A percentile compares a stretch with the other conserved stretches of the same genome.
phyloP scores from a whole-genome alignment of 2,888 invertebrate genomes.

The Hirtodrosophila confusa region DNA sequence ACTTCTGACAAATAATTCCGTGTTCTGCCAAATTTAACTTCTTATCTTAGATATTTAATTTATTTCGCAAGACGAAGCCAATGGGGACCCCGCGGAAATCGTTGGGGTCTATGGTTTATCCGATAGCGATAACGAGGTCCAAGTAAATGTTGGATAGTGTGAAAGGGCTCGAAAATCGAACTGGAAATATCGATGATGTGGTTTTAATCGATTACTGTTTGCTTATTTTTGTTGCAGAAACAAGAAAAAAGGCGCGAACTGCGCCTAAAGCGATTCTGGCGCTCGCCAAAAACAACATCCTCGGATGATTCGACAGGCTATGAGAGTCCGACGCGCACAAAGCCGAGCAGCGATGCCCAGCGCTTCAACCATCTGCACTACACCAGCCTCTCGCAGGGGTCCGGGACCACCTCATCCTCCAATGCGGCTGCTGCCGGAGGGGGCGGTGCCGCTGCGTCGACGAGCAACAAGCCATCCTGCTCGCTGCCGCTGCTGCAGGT shows the following conservation, averaged over 20 bases:
- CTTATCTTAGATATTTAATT: too few relatives aligned
- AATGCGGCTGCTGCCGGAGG: constrained; percentile 40
- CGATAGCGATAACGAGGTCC: too few relatives aligned
- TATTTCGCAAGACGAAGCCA: too few relatives aligned
- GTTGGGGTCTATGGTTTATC: too few relatives aligned
- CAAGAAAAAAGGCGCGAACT: constrained; percentile 85
- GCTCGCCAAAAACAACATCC: constrained; percentile 84
- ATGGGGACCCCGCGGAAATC: too few relatives aligned
- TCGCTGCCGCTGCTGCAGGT: constrained; percentile 87
- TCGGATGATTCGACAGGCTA: constrained; percentile 84
- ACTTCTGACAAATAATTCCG: too few relatives aligned
- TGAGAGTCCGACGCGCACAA: constrained; percentile 85
- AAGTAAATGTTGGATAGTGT: too few relatives aligned
- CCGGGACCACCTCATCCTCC: constrained; percentile 66
- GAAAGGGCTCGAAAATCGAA: not conserved
- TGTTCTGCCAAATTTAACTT: too few relatives aligned
- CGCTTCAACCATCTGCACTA: constrained; percentile 83
- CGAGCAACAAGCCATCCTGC: constrained; percentile 85
- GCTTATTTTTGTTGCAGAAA: constrained; percentile 75
- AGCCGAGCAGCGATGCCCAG: constrained; percentile 82
- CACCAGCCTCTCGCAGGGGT: constrained; percentile 75
- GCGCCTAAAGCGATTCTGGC: constrained; percentile 85
- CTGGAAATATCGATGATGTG: not conserved
- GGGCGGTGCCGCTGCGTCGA: constrained; percentile 35
- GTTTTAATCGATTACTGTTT: constrained; percentile 12